Base-by-base conservation (phyloP, 1,140 invertebrate species). In the Drosophila insularis region DNA sequence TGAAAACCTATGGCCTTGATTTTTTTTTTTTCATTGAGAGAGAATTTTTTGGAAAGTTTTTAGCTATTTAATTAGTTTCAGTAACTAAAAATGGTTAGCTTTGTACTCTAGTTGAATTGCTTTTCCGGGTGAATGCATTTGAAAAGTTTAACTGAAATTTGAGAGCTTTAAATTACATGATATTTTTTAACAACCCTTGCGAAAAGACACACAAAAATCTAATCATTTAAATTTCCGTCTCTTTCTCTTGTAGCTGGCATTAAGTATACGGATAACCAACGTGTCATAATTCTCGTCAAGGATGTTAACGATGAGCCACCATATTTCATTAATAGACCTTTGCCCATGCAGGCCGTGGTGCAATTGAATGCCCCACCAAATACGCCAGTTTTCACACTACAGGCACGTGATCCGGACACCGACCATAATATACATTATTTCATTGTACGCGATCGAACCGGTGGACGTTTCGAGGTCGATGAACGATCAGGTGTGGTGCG, bases 391-490 rank as follows among this genome's bases (percentile, higher is more conserved):
- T 98, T 98, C 91, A 98, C 97, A 2, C 94, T 98, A 4, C 97
- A 98, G 92, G 98, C 97, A n/a, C 93, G 97, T 71, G 97, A 98
- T 92, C 97, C 97, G 1, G 97, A 98, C 90, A 98, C 97, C 0
- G 97, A 98, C 92, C 96, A 97, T 90, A 98, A 98, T 91, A 98
- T 98, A 74, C 97, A 98, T 90, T 98, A 98, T 92, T 98, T 98
- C 92, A 97, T 98, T 69, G 97, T 98, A 0, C 93, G 97, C 80
- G 97, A 98, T 92, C 93, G 97, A 90, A 98, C 95, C 0, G 95
- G 94, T 1, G 94, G 94, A 14, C 90, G 94, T 17, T 98, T 98
- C 82, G 97, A 98, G 92, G 97, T 98, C 11, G 97, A 98, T 81
- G 97, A 98, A 92, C 93, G 97, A 55, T 98, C 97, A 1, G 98